Evolutionary conservation across 2,113 vertebrate species (phyloP).

Genomic region (Phyllostomus discolor): DNA sequence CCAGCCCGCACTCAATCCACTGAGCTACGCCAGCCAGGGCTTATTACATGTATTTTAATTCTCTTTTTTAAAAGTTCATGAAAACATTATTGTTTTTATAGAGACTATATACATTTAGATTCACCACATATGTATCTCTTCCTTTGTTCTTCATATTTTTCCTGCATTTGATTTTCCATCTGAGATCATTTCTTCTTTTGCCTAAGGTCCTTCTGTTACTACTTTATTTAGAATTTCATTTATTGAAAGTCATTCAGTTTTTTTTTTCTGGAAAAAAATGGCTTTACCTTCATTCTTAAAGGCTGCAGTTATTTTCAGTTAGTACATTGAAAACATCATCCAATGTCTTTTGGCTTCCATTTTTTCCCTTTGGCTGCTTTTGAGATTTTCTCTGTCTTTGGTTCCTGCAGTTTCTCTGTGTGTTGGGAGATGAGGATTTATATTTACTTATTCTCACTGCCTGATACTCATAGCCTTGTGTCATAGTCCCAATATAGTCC

Average conservation of each 20-base stretch:
- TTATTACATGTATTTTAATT: neutral
- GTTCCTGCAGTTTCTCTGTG: neutral
- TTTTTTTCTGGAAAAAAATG: neutral
- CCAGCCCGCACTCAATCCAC: too few species aligned
- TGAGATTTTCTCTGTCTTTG: neutral
- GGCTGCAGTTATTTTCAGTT: neutral
- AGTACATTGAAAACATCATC: neutral
- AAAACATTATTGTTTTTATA: neutral
- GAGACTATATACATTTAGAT: neutral
- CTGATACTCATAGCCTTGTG: neutral
- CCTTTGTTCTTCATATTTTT: neutral
- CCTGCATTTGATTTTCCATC: neutral
- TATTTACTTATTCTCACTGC: neutral
- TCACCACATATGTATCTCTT: neutral
- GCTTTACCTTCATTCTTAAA: neutral
- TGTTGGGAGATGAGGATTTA: neutral
- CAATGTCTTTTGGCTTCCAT: neutral
- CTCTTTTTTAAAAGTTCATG: neutral
- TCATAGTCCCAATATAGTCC: neutral
- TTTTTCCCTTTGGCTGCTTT: neutral
- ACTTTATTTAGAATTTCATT: neutral
- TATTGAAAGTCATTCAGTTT: neutral
- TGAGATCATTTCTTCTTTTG: neutral
- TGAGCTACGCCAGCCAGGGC: too few species aligned
- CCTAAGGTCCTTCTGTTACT: neutral